Base-by-base conservation (phyloP, 2,797 vertebrate genomes). In the Lepus townsendii region DNA sequence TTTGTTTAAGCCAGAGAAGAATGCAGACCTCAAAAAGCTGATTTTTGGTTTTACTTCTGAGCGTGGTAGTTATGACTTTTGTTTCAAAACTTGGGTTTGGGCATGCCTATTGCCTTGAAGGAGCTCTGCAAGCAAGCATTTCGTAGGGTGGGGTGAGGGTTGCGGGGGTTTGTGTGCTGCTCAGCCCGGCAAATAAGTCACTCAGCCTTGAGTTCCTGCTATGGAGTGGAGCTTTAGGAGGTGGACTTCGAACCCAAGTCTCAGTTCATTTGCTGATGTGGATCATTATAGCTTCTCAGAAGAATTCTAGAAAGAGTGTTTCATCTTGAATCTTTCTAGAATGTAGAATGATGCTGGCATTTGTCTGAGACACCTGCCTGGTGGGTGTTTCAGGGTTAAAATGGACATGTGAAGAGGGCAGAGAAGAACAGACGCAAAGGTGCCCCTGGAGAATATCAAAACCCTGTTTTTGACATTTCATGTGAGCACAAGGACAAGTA, bases 1-100 rank as follows among this genome's bases (percentile, higher is more conserved):
- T 57, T 90, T 86, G 69, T 95, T 82, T 86, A 90, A 78, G 19
- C 50, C 30, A 78, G 62, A 94, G 73, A 86, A 88, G 24, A 83
- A 89, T 83, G 68, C 14, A 90, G 1, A 84, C 47, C 27, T 80
- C 2, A 76, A 52, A 92, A 62, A 11, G 6, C 12, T 88, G 38
- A 38, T 85, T 54, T 72, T 76, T 47, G 57, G 68, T 76, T 68
- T 3, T 20, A 71, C 22, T 19, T 87, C 7, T 89, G 52, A 89
- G 42, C 26, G 16, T 94, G 27, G 30, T 94, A 17, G 62, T 71
- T 2, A 27, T 94, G 65, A 73, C 14, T 89, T 95, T 83, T 86
- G 14, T 69, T 77, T 94, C 3, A 38, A 32, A 97, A 62, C 27
- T 73, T 75, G 69, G 68, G 50, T 24, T 69, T 75, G 69, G 68